Base-by-base conservation (phyloP, 2,888 invertebrate species). In the Dyspetes luteomarginatus region DNA sequence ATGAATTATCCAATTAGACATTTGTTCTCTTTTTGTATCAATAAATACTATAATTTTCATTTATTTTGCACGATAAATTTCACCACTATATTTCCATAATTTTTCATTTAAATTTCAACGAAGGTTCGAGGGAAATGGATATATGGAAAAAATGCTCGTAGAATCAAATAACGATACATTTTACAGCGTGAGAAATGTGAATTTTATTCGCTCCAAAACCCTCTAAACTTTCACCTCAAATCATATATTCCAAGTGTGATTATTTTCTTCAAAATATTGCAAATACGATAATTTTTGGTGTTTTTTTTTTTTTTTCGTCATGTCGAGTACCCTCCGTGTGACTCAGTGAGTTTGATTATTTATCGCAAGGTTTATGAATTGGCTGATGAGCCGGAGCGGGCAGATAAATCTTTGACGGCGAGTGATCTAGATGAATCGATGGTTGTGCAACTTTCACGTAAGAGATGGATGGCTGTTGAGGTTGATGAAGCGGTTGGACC, bases 341-440 rank as follows among this genome's bases (percentile, higher is more conserved):
- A 0, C 26, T 4, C n/a, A 65, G 28, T 48, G 1, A 15, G 36
- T 48, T 0, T 2, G 15, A 24, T 55, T 43, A 73, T n/a, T 67
- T 62, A 12, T 58, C 55, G 26, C 78, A 81, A 0, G 72, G 69
- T 30, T 83, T 80, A 22, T 72, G 28, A 28, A 82, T 45, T 5
- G 82, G 71, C 4, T 82, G 78, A n/a, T 82, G 71, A 41, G 60
- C 69, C 1, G 83, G 79, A 17, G 67, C 67, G 1, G 81, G 79
- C 48, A 84, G 80, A 68, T 89, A 88, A 36, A 86, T 77, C 50
- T 69, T 85, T 12, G 85, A 81, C n/a, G 85, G 81, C 0, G 79
- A 65, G 56, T 87, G 86, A n/a, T 82, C 78, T 22, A 77, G 84
- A 58, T 89, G 88, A 26, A 86, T 79, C 45, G 68, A 83, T 15